These are phyloP conservation scores for Tetranychus truncatus DNA, from an alignment of 2,888 invertebrate genomes.

Conservation along the genomic window DNA sequence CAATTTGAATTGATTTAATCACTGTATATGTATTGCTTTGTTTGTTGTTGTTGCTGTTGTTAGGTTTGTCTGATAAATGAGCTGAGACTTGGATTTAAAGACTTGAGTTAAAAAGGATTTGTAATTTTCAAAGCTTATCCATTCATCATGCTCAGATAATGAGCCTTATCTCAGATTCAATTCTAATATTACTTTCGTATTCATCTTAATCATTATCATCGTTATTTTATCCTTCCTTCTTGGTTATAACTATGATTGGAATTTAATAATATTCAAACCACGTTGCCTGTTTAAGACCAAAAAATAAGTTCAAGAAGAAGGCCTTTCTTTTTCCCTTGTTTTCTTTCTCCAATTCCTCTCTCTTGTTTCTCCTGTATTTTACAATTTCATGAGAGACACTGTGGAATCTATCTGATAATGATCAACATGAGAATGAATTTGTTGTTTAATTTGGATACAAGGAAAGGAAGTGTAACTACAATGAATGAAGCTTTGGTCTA, in stretches of 20 bases:
- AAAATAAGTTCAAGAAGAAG: too few relatives aligned
- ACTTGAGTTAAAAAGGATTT: not conserved
- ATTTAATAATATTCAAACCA: not conserved
- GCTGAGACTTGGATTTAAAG: not conserved
- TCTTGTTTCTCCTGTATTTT: too few relatives aligned
- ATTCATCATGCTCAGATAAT: not conserved
- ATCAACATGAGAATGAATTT: too few relatives aligned
- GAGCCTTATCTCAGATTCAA: not conserved
- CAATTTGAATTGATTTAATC: not conserved
- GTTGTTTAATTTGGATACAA: not conserved
- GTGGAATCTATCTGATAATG: too few relatives aligned
- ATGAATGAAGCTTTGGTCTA: not conserved
- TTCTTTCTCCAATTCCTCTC: too few relatives aligned
- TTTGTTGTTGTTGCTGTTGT: not conserved
- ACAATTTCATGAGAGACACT: too few relatives aligned
- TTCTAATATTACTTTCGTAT: not conserved
- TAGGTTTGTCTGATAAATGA: not conserved
- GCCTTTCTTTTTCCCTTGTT: too few relatives aligned
- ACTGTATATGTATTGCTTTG: not conserved
- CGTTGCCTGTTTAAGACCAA: not conserved
- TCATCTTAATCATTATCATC: not conserved
- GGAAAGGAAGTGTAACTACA: not conserved
- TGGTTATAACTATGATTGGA: not conserved
- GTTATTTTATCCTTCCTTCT: not conserved
- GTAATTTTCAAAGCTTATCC: not conserved